A percentile compares a stretch with the other conserved stretches of the same genome.
Conservation (phyloP, 37 sponge, comb jelly and placozoan species). For the Crambe crambe region DNA sequence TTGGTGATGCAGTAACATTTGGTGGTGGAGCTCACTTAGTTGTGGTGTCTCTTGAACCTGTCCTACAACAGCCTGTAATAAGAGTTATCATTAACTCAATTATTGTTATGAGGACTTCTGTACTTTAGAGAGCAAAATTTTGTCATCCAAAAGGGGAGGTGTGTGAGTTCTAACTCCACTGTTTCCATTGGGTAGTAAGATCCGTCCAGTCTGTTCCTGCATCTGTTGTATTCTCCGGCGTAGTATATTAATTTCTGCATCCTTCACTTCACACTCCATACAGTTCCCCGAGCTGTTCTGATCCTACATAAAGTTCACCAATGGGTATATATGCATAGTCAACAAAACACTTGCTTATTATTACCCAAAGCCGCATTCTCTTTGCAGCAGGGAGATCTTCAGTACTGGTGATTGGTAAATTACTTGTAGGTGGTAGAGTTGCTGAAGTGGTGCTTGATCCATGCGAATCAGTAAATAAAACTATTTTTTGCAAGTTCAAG, state of each 20-base stretch:
- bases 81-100: neutral
- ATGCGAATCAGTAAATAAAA: neutral
- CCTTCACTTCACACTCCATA: constrained; percentile 46
- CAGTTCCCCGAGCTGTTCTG: constrained; percentile 6
- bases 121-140: neutral
- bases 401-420: neutral
- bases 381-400: constrained; percentile 2
- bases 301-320: neutral
- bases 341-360: neutral
- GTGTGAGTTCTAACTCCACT: neutral
- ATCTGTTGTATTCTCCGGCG: constrained; percentile 39
- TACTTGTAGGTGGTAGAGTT: neutral
- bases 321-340: neutral
- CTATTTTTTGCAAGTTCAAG: constrained; percentile 9
- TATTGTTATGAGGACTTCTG: neutral
- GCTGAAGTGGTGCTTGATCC: neutral
- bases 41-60: neutral
- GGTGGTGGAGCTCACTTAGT: neutral
- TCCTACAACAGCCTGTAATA: neutral
- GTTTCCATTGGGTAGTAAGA: neutral
- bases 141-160: neutral
- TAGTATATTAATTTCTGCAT: constrained; percentile 40
- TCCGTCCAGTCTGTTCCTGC: constrained; percentile 24
- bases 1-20: neutral
- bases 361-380: constrained; percentile 14